A percentile compares a stretch with the other conserved stretches of the same genome.
Evolutionary conservation across 2,113 vertebrate genomes (phyloP).

Genomic region (Xiphorhynchus elegans): DNA sequence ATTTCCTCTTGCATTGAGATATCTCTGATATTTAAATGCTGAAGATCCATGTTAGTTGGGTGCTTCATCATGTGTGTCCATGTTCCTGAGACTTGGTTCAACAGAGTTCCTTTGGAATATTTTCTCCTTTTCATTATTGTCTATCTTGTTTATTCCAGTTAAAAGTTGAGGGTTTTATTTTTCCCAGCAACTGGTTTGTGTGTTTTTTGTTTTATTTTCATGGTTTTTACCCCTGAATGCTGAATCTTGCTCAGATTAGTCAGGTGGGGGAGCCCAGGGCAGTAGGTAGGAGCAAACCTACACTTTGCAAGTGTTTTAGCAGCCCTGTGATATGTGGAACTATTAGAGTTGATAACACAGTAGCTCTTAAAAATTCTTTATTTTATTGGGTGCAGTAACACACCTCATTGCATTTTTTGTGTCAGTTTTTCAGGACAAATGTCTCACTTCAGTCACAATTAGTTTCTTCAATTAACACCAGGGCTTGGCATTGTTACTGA

Average conservation of each 20-base stretch:
- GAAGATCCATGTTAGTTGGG: not conserved
- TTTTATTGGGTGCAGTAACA: not conserved
- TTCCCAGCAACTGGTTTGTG: not conserved
- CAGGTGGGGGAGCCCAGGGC: not conserved
- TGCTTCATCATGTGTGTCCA: not conserved
- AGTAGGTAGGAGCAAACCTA: not conserved
- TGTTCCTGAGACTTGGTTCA: not conserved
- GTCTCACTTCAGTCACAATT: not conserved
- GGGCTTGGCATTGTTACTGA: not conserved
- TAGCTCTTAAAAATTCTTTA: not conserved
- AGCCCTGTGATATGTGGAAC: not conserved
- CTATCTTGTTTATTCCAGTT: not conserved
- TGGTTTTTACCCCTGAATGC: not conserved
- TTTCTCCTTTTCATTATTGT: not conserved
- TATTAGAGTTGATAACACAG: not conserved
- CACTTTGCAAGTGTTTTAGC: not conserved
- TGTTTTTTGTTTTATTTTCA: not conserved
- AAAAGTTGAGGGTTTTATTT: not conserved
- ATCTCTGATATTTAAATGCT: constrained; percentile 11
- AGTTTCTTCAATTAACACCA: not conserved
- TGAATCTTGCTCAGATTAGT: not conserved
- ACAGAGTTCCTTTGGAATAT: not conserved
- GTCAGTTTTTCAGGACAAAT: not conserved
- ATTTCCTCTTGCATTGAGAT: constrained; percentile 43
- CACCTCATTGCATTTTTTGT: not conserved